Evolutionary conservation across 2,888 invertebrate genomes (phyloP).

Genomic region (Epiblema foenella): DNA sequence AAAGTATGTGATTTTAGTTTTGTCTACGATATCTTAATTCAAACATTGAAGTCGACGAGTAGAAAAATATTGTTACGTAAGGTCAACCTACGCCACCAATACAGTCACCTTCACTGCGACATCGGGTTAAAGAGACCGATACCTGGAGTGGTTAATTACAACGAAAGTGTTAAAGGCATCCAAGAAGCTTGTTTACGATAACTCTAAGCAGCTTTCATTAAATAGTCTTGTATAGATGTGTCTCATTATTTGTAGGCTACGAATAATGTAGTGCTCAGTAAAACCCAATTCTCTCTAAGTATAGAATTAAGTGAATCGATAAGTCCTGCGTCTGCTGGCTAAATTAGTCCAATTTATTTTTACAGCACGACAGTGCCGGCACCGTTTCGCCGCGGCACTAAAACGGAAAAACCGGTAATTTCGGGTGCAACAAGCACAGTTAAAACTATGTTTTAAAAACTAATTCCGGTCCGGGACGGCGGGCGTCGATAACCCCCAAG

Average conservation of each 20-base stretch:
- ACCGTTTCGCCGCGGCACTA: slow-evolving; percentile 55
- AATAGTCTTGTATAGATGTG: too few relatives aligned
- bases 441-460: slow-evolving; percentile 81
- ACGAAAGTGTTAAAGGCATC: background rate
- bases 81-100: background rate
- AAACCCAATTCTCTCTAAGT: slow-evolving; percentile 38
- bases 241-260: too few relatives aligned
- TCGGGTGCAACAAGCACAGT: slow-evolving; percentile 71
- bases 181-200: background rate
- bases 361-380: slow-evolving; percentile 52
- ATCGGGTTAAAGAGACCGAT: too few relatives aligned
- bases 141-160: too few relatives aligned
- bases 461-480: slow-evolving; percentile 70
- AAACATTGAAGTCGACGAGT: too few relatives aligned
- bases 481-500: slow-evolving; percentile 74
- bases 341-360: slow-evolving; percentile 63
- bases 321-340: slow-evolving; percentile 53
- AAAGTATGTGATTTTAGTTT: too few relatives aligned
- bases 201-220: background rate
- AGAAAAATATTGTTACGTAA: background rate
- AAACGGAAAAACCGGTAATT: slow-evolving; percentile 66
- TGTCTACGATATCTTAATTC: too few relatives aligned
- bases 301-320: slow-evolving; percentile 52
- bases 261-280: slow-evolving; percentile 11
- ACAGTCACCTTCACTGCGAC: too few relatives aligned